Base-by-base conservation (phyloP, 2,888 invertebrate species). In the Tenthredo notha region DNA sequence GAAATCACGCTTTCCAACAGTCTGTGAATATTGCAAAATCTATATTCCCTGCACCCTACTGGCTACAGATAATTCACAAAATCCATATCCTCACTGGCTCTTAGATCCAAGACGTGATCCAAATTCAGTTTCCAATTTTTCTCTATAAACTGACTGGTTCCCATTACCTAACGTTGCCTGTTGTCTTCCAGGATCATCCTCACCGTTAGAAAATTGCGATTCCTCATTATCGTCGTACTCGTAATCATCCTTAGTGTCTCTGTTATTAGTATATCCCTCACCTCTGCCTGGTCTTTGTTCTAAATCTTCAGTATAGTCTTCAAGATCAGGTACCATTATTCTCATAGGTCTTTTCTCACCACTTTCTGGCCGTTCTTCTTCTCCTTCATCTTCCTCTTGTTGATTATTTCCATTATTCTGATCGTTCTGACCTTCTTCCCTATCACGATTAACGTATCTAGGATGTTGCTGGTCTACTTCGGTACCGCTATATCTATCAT, bases 311-410 rank as follows among this genome's bases (percentile, higher is more conserved):
- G 89, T 86, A 88, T 94, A 89, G 43, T 94, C 94, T 21, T 93
- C 93, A 0, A 88, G 87, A 70, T 94, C 94, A 0, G 94, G 94
- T 18, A 94, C 94, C 89, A 94, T 94, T 86, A 95, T 95, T 86
- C 94, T 93, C 77, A 95, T 86, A 0, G 94, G 94, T 40, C 92
- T 91, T 84, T 93, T 92, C 4, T 93, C 87, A 43, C 84, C 54
- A 58, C 86, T 58, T 58, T 90, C 86, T 10, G 89, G 86, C 6
- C 89, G 87, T 40, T 33, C 33, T 4, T 33, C 33, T 82, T 90
- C 89, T 61, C 87, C 10, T 83, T 86, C 74, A 9, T 80, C 21
- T 84, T 86, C 74, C 9, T 80, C 21, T 4, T 61, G 70, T 40
- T 61, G 43, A 80, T 77, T 87, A 18, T 91, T 91, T 43, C 90